Evolutionary conservation across 1,140 invertebrate species (phyloP), one percentile per base, ranked within the genome.

Genomic region (Anastatus disparis): DNA sequence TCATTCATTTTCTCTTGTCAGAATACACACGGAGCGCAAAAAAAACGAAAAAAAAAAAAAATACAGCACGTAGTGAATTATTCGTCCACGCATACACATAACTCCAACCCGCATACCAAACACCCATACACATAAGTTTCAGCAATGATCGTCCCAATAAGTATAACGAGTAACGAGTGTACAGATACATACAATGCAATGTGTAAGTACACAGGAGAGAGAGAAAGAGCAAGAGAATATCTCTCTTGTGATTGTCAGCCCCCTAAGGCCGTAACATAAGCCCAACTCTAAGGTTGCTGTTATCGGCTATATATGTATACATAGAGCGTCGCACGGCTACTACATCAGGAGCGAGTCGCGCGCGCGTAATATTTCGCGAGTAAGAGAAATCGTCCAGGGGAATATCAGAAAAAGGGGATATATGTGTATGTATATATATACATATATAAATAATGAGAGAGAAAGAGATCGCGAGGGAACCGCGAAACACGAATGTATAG

Each of bases 391-490:
- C 27, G 42, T 22, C 31, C 52, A 15, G 29, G n/a, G n/a, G 38
- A 61, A 55, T 55, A 13, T n/a, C 3, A 15, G 63, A 59, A 72
- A 46, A 70, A 70, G 55, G 55, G 74, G 74, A 24, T 38, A 58
- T 12, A 24, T 10, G n/a, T n/a, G n/a, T n/a, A n/a, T n/a, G n/a
- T n/a, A n/a, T n/a, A n/a, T n/a, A n/a, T n/a, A n/a, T n/a, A n/a
- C n/a, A n/a, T n/a, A n/a, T n/a, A n/a, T n/a, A n/a, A n/a, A n/a
- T n/a, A n/a, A n/a, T n/a, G n/a, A n/a, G n/a, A n/a, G n/a, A n/a
- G n/a, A n/a, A n/a, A n/a, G n/a, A n/a, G n/a, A n/a, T n/a, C n/a
- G n/a, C 9, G 13, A 24, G 1, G 9, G 17, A 31, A 52, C 27
- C 66, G 66, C 44, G 66, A 59, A 68, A 68, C 44, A 59, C 55